Percentiles rank a stretch among this genome's conserved stretches.
Conservation (phyloP, 2,113 vertebrate species). For the Seriola dumerili region DNA sequence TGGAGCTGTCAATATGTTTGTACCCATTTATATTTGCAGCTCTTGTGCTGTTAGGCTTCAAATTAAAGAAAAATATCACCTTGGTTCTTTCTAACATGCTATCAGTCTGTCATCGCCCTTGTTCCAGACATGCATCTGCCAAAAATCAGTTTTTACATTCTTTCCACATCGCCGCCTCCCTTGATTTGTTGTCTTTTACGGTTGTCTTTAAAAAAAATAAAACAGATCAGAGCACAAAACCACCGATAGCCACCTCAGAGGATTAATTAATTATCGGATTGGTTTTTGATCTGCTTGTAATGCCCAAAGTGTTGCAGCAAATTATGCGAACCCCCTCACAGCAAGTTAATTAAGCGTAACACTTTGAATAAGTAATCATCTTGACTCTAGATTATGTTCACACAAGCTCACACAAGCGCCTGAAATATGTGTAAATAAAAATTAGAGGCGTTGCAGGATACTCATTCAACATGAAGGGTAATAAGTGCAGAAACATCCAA, state of each 20-base stretch:
- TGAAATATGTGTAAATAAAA: conserved; percentile 59
- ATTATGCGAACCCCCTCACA: conserved; percentile 58
- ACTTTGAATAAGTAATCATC: conserved; percentile 63
- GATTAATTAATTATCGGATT: conserved; percentile 63
- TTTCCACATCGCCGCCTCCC: background rate
- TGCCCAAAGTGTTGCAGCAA: conserved; percentile 50
- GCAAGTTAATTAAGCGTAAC: conserved; percentile 67
- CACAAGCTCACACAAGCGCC: conserved; percentile 40
- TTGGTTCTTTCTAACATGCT: conserved; percentile 2
- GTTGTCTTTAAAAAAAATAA: background rate
- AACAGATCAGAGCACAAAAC: conserved; percentile 24
- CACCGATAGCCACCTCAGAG: conserved; percentile 51
- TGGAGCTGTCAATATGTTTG: conserved; percentile 21
- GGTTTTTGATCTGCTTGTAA: conserved; percentile 67
- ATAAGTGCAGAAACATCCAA: background rate
- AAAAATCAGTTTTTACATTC: background rate
- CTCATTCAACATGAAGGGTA: background rate
- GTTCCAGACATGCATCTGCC: background rate
- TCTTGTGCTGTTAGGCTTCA: conserved; percentile 13
- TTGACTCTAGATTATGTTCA: conserved; percentile 46
- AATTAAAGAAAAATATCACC: conserved; percentile 17
- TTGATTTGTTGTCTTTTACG: conserved; percentile 10
- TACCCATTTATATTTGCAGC: background rate
- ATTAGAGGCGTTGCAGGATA: conserved; percentile 24
- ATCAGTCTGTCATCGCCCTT: background rate